These are phyloP conservation scores for Lepidostoma basale DNA, from an alignment of 1,140 invertebrate species.

Conservation along the genomic window DNA sequence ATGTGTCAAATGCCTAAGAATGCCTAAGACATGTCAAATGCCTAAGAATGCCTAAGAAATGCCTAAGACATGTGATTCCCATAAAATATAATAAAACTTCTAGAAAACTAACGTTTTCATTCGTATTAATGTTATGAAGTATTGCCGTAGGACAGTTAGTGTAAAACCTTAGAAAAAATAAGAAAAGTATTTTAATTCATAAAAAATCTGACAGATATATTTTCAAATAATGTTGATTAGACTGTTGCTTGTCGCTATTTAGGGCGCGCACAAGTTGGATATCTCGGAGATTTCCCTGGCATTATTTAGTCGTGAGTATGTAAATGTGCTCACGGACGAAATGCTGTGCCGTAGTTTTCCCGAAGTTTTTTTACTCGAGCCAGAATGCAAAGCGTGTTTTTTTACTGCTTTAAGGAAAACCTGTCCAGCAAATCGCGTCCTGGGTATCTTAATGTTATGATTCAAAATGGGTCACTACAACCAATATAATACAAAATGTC, in stretches of 20 bases:
- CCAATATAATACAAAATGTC: neutral
- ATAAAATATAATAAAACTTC: no score
- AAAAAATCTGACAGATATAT: neutral
- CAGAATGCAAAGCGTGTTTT: slow-evolving; percentile 5
- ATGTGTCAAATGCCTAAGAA: no score
- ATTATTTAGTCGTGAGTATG: neutral
- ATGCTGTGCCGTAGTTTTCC: neutral
- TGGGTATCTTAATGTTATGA: neutral
- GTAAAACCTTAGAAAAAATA: no score
- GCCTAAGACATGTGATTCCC: no score
- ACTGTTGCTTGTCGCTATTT: neutral
- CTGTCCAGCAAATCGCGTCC: neutral
- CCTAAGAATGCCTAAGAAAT: no score
- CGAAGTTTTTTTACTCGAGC: neutral
- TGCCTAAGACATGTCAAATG: no score
- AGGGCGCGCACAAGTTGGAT: neutral
- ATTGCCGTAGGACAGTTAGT: no score
- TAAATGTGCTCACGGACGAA: neutral
- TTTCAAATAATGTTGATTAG: neutral
- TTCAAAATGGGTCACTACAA: neutral
- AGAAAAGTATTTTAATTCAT: no score
- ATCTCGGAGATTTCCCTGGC: neutral
- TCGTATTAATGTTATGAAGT: no score
- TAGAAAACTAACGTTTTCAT: no score
- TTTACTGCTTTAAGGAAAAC: neutral